These are phyloP conservation scores for Tridacna crocea DNA, from an alignment of 2,888 invertebrate species.

Conservation along the genomic window DNA sequence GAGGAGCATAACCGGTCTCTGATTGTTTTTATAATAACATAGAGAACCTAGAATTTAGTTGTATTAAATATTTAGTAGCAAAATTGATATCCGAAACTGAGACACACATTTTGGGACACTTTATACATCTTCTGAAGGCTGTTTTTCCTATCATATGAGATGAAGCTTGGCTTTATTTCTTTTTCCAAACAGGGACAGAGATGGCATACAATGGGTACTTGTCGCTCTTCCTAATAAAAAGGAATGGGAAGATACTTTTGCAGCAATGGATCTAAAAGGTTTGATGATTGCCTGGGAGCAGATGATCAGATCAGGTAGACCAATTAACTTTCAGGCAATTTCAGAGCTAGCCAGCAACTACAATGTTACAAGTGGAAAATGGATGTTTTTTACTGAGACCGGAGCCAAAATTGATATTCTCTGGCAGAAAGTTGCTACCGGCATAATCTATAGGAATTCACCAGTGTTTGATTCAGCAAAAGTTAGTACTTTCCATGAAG, in stretches of 20 bases:
- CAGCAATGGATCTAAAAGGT: conserved; percentile 23
- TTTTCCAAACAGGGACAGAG: not conserved
- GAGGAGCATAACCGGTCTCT: too few relatives aligned
- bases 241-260: not conserved
- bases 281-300: conserved; percentile 56
- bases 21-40: too few relatives aligned
- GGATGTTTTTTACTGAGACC: conserved; percentile 60
- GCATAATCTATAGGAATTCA: conserved; percentile 42
- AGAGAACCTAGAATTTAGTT: too few relatives aligned
- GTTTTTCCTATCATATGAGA: too few relatives aligned
- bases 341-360: conserved; percentile 58
- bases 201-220: not conserved
- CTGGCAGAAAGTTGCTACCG: conserved; percentile 61
- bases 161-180: too few relatives aligned
- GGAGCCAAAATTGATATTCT: conserved; percentile 65
- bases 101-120: too few relatives aligned
- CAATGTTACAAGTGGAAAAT: conserved; percentile 60
- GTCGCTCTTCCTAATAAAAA: not conserved
- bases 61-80: too few relatives aligned
- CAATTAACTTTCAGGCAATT: conserved; percentile 50
- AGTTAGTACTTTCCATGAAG: conserved; percentile 33
- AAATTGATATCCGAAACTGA: too few relatives aligned
- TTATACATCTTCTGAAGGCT: too few relatives aligned
- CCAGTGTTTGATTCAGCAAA: conserved; percentile 44
- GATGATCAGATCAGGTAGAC: conserved; percentile 37